A percentile compares a stretch with the other conserved stretches of the same genome.
Evolutionary conservation across 2,797 vertebrate species (phyloP).

Genomic region (Steatocranus sp.): DNA sequence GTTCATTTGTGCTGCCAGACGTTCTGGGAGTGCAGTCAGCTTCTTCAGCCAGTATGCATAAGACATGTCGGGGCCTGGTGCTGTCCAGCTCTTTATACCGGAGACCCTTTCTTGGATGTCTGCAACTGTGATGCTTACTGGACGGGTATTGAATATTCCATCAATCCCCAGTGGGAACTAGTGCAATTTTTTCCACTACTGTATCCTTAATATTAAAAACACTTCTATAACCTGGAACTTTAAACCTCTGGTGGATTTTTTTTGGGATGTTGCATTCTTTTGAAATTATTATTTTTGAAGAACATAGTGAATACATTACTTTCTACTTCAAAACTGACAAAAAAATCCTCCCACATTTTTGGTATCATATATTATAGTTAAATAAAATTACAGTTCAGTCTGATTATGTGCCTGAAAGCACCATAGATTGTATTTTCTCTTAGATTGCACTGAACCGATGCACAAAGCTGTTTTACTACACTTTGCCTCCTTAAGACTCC

Average conservation of each 20-base stretch:
- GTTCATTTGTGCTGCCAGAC: neutral
- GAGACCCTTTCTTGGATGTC: neutral
- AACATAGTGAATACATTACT: neutral
- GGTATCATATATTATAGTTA: neutral
- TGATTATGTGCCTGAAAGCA: neutral
- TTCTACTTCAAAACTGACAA: neutral
- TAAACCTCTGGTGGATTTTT: neutral
- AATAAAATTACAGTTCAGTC: neutral
- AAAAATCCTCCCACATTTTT: neutral
- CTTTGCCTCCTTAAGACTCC: neutral
- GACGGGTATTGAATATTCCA: neutral
- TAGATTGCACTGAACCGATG: neutral
- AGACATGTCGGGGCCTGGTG: neutral
- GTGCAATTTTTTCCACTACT: neutral
- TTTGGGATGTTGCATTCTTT: neutral
- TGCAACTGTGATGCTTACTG: neutral
- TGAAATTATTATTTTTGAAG: neutral
- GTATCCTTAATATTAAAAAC: neutral
- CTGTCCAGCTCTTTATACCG: neutral
- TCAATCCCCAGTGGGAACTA: neutral
- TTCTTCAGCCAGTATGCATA: neutral
- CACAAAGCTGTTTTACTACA: neutral
- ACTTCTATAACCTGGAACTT: neutral
- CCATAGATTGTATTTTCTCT: neutral
- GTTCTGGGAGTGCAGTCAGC: neutral